Evolutionary conservation across 92 coral and sea anemone species (phyloP).

Genomic region (Virgularia gustaviana): DNA sequence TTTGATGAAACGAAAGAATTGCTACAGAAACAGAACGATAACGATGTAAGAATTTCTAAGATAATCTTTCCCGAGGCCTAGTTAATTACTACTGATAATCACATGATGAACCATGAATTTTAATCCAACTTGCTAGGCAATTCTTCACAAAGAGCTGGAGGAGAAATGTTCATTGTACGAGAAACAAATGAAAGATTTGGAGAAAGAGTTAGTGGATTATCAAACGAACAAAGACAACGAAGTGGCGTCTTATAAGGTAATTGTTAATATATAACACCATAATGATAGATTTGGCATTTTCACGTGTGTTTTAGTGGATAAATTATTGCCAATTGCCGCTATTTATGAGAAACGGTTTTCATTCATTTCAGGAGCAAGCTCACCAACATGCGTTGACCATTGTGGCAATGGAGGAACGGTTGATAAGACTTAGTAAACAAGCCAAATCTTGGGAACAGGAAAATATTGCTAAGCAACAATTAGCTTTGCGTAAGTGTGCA

Average conservation of each 20-base stretch:
- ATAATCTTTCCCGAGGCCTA: background rate
- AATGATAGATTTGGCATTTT: background rate
- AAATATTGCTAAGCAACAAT: conserved; percentile 58
- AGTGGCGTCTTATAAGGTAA: conserved; percentile 84
- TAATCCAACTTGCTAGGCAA: no score
- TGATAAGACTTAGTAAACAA: conserved; percentile 69
- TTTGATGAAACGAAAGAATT: conserved; percentile 69
- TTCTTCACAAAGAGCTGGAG: conserved; percentile 58
- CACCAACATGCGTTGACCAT: conserved; percentile 91
- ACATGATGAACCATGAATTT: no score
- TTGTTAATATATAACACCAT: background rate
- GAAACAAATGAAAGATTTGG: conserved; percentile 59
- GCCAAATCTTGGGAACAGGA: conserved; percentile 74
- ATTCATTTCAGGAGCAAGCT: conserved; percentile 71
- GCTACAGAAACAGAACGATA: conserved; percentile 57
- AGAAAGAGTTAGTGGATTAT: conserved; percentile 64
- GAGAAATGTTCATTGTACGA: conserved; percentile 53
- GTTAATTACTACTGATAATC: no score
- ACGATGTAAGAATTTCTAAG: conserved; percentile 50
- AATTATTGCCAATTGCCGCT: background rate
- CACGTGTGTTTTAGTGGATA: background rate
- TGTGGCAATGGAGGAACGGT: conserved; percentile 90
- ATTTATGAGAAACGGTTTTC: no score
- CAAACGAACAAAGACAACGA: conserved; percentile 79
- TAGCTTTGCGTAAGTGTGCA: conserved; percentile 36